Conservation (phyloP, 2,113 vertebrate species). For the Menura novaehollandiae region DNA sequence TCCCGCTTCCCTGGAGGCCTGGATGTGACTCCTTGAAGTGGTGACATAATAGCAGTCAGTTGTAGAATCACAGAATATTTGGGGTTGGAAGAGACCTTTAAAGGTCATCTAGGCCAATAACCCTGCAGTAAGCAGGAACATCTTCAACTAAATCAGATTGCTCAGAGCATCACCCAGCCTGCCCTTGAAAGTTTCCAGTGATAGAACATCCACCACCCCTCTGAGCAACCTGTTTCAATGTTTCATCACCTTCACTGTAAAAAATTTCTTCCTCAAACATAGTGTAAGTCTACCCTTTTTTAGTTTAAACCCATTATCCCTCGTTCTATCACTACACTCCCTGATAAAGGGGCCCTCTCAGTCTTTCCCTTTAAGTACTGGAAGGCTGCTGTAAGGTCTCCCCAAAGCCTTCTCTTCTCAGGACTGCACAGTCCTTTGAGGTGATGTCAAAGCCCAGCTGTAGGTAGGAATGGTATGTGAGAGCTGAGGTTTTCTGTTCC, state of each 20-base stretch:
- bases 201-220: neutral
- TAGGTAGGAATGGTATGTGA: neutral
- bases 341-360: neutral
- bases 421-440: neutral
- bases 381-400: neutral
- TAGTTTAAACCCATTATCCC: neutral
- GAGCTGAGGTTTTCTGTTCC: neutral
- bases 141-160: neutral
- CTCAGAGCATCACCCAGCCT: neutral
- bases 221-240: neutral
- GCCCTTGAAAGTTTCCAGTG: neutral
- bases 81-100: neutral
- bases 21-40: neutral
- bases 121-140: neutral
- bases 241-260: neutral
- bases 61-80: neutral
- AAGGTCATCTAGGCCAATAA: neutral
- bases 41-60: neutral
- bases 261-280: neutral
- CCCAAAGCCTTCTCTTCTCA: neutral
- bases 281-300: neutral
- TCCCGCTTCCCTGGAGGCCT: neutral
- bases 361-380: neutral
- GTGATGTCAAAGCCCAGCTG: neutral
- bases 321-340: neutral